A percentile compares a stretch with the other conserved stretches of the same genome.
Evolutionary conservation across 2,888 invertebrate species (phyloP).

Genomic region (Geophilus truncorum): DNA sequence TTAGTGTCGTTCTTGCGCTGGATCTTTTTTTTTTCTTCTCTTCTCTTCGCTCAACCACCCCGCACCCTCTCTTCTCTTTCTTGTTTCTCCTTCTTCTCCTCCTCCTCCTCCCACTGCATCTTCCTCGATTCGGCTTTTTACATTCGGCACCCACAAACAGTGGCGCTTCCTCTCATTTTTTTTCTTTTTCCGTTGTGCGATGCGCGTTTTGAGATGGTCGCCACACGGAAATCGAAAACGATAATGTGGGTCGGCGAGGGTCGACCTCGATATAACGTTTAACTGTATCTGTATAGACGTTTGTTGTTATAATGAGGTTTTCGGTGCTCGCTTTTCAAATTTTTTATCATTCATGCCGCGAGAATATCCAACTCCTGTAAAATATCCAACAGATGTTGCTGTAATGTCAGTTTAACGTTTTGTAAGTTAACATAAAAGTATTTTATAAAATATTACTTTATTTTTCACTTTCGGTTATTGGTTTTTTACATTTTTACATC

Average conservation of each 20-base stretch:
- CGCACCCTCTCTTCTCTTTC: neutral
- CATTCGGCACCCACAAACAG: constrained; percentile 12
- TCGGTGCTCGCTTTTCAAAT: neutral
- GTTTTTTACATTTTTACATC: too few relatives aligned
- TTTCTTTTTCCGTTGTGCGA: constrained; percentile 3
- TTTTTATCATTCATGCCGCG: neutral
- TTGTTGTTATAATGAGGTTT: neutral
- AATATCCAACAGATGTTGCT: too few relatives aligned
- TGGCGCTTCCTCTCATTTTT: constrained; percentile 11
- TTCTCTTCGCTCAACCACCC: neutral
- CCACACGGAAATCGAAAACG: constrained; percentile 1
- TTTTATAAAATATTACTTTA: too few relatives aligned
- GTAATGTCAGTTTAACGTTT: too few relatives aligned
- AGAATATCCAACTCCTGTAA: neutral
- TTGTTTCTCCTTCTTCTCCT: neutral
- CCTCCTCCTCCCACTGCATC: neutral
- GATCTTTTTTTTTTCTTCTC: too few relatives aligned
- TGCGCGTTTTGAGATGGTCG: neutral
- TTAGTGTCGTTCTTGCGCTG: neutral
- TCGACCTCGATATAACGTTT: neutral
- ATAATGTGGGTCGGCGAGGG: neutral
- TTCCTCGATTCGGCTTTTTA: neutral
- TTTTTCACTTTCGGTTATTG: too few relatives aligned
- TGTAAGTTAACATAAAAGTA: too few relatives aligned
- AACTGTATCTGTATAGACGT: too few relatives aligned